A percentile compares a stretch with the other conserved stretches of the same genome.
These are phyloP conservation scores for Copidosoma aretas DNA, from an alignment of 2,888 invertebrate genomes.

Conservation along the genomic window DNA sequence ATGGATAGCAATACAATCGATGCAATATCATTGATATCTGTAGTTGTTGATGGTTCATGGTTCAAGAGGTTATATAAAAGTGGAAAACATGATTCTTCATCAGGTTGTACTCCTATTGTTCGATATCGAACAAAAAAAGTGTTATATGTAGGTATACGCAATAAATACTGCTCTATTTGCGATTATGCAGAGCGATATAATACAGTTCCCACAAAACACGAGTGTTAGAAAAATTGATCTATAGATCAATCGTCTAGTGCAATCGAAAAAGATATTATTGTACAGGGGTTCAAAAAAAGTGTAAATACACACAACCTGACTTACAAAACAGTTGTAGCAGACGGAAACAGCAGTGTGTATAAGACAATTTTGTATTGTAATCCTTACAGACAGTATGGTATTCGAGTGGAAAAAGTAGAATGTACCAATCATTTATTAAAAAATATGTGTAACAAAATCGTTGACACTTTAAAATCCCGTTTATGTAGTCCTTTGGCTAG, in stretches of 20 bases:
- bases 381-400: conserved; percentile 23
- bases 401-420: conserved; percentile 32
- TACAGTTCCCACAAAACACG: conserved; percentile 34
- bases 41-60: conserved; percentile 37
- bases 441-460: conserved; percentile 24
- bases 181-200: conserved; percentile 33
- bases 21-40: conserved; percentile 33
- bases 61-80: conserved; percentile 33
- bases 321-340: conserved; percentile 26
- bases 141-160: conserved; percentile 44
- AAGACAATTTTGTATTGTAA: conserved; percentile 23
- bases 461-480: neutral
- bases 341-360: conserved; percentile 37
- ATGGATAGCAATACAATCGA: conserved; percentile 27
- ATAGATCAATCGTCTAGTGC: conserved; percentile 46
- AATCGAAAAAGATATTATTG: conserved; percentile 39
- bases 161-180: conserved; percentile 48
- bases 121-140: conserved; percentile 41
- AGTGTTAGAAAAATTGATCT: too few relatives aligned
- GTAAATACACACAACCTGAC: conserved; percentile 24
- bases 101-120: conserved; percentile 33
- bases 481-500: neutral
- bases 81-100: conserved; percentile 30
- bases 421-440: conserved; percentile 35
- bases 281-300: conserved; percentile 28